These are phyloP conservation scores for Perca schrenkii DNA, from an alignment of 2,113 vertebrate genomes.

Conservation along the genomic window DNA sequence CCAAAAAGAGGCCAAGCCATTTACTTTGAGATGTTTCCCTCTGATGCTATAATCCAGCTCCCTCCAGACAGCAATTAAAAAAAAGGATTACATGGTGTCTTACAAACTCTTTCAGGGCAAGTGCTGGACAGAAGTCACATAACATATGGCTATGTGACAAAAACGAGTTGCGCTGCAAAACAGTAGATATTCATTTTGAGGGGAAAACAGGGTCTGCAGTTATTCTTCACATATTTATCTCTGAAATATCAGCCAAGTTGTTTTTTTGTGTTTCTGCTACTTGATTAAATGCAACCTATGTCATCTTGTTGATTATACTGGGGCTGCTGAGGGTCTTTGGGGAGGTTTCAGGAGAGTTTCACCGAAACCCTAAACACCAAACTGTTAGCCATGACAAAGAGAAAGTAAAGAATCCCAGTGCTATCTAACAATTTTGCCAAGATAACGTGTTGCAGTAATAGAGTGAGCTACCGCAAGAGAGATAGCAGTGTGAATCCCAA, in stretches of 20 bases:
- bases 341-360: background rate
- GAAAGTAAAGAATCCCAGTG: background rate
- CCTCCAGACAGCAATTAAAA: background rate
- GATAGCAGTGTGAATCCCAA: slow-evolving; percentile 65
- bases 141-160: background rate
- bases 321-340: background rate
- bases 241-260: background rate
- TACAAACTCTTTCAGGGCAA: background rate
- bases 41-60: background rate
- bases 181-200: background rate
- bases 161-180: background rate
- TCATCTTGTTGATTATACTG: background rate
- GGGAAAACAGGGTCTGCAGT: background rate
- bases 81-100: slow-evolving; percentile 9
- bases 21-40: slow-evolving; percentile 6
- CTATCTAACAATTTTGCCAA: slow-evolving; percentile 8
- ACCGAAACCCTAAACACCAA: background rate
- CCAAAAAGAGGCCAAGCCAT: background rate
- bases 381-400: slow-evolving; percentile 7
- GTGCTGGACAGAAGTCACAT: background rate
- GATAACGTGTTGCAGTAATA: slow-evolving; percentile 46
- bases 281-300: no score
- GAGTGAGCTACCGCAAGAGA: slow-evolving; percentile 42
- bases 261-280: no score
- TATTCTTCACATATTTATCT: background rate